Evolutionary conservation across 2,888 invertebrate species (phyloP).

Genomic region (Lasioglossum marginatum): DNA sequence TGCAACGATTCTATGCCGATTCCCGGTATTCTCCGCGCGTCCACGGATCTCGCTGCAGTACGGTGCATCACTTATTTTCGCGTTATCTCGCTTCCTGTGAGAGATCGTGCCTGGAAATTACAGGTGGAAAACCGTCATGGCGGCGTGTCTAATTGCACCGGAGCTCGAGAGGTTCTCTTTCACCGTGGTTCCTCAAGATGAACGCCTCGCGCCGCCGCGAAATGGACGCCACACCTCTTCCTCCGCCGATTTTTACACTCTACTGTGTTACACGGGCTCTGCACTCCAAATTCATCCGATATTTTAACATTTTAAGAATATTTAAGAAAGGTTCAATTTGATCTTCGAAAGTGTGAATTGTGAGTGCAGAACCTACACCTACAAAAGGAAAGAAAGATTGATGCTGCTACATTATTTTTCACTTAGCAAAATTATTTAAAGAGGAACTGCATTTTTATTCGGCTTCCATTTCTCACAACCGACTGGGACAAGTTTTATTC

Average conservation of each 20-base stretch:
- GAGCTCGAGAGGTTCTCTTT: conserved; percentile 8
- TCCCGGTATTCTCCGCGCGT: conserved; percentile 19
- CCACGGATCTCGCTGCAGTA: conserved; percentile 4
- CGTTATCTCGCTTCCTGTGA: conserved; percentile 54
- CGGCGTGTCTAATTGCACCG: conserved; percentile 27
- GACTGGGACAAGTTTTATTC: too few relatives aligned
- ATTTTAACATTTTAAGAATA: too few relatives aligned
- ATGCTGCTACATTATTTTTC: too few relatives aligned
- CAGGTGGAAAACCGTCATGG: conserved; percentile 26
- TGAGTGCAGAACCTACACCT: too few relatives aligned
- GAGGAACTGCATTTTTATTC: too few relatives aligned
- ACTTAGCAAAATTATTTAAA: too few relatives aligned
- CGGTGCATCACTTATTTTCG: conserved; percentile 15
- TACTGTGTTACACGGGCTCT: neutral
- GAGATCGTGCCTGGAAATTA: conserved; percentile 27
- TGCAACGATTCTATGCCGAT: conserved; percentile 43
- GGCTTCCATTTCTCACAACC: too few relatives aligned
- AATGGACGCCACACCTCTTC: neutral
- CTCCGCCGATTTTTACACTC: neutral
- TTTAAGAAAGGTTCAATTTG: too few relatives aligned
- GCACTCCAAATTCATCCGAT: neutral
- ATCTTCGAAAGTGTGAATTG: too few relatives aligned
- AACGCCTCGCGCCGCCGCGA: neutral
- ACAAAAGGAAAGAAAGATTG: too few relatives aligned
- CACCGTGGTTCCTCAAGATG: neutral